Percentiles rank a stretch among this genome's conserved stretches.
Conservation (phyloP, 2,113 vertebrate genomes). For the Aramus guarauna region DNA sequence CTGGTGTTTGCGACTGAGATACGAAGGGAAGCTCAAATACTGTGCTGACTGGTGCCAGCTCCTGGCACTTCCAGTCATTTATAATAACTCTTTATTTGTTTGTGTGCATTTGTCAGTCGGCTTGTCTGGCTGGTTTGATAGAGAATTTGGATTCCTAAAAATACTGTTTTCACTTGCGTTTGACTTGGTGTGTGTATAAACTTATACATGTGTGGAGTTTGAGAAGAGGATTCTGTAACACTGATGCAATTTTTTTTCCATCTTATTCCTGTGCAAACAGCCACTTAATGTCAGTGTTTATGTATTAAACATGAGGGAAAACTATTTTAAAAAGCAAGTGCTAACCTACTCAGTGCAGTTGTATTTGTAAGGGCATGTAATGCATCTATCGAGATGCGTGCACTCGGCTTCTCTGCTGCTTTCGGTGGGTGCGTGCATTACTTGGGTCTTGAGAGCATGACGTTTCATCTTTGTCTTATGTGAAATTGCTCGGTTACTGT, state of each 20-base stretch:
- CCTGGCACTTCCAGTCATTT: background rate
- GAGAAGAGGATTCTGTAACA: background rate
- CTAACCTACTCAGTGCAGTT: background rate
- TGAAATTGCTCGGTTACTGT: background rate
- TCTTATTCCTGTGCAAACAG: background rate
- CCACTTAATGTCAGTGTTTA: background rate
- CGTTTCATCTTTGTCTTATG: background rate
- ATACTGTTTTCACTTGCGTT: background rate
- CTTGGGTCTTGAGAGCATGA: background rate
- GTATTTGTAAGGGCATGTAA: background rate
- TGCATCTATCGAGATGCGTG: rapidly evolving
- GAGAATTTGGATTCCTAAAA: background rate
- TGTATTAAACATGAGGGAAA: background rate
- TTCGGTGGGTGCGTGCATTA: background rate
- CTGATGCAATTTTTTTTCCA: rapidly evolving
- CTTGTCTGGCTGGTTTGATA: background rate
- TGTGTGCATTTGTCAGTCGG: background rate
- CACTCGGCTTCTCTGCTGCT: background rate
- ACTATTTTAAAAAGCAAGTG: background rate
- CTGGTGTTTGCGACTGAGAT: background rate
- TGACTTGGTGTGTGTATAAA: background rate
- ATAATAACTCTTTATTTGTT: background rate
- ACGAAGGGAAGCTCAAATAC: background rate
- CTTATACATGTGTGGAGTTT: background rate
- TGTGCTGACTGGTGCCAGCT: conserved; percentile 18